These are phyloP conservation scores for Basileuterus tristriatus DNA, from an alignment of 2,797 vertebrate genomes.

Conservation along the genomic window DNA sequence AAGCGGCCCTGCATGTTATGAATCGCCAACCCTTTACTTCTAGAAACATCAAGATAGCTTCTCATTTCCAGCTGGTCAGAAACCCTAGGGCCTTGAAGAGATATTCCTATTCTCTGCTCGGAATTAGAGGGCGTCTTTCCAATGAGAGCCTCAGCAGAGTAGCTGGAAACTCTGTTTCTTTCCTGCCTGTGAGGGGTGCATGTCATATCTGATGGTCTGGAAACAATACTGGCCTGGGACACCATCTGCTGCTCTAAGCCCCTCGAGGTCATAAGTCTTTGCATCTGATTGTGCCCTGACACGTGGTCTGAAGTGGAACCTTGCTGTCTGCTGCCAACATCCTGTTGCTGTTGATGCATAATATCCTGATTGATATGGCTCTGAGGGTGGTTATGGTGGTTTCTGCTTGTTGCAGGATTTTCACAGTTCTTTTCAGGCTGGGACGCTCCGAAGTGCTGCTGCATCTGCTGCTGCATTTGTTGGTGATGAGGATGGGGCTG, in stretches of 20 bases:
- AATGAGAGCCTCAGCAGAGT: conserved; percentile 97
- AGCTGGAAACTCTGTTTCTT: conserved; percentile 94
- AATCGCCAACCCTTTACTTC: conserved; percentile 85
- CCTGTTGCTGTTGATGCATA: conserved; percentile 83
- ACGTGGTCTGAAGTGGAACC: conserved; percentile 80
- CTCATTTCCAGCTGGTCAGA: conserved; percentile 93
- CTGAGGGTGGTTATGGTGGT: conserved; percentile 82
- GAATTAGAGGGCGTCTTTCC: conserved; percentile 89
- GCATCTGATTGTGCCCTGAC: conserved; percentile 86
- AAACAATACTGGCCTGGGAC: conserved; percentile 87
- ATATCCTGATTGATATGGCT: conserved; percentile 84
- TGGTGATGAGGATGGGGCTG: conserved; percentile 91
- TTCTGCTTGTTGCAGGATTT: conserved; percentile 82
- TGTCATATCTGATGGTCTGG: conserved; percentile 87
- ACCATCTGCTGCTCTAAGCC: conserved; percentile 93
- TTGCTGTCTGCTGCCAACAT: conserved; percentile 75
- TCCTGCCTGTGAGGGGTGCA: conserved; percentile 92
- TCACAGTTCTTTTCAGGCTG: conserved; percentile 94
- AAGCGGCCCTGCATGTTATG: conserved; percentile 90
- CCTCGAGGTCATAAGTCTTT: conserved; percentile 92
- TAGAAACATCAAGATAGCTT: conserved; percentile 90
- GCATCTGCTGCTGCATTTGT: conserved; percentile 92
- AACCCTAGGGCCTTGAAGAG: conserved; percentile 85
- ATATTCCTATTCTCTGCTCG: conserved; percentile 89
- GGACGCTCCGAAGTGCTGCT: conserved; percentile 88